phyloP scores from a whole-genome alignment of 2,888 invertebrate species.

The Crocallis elinguaria region DNA sequence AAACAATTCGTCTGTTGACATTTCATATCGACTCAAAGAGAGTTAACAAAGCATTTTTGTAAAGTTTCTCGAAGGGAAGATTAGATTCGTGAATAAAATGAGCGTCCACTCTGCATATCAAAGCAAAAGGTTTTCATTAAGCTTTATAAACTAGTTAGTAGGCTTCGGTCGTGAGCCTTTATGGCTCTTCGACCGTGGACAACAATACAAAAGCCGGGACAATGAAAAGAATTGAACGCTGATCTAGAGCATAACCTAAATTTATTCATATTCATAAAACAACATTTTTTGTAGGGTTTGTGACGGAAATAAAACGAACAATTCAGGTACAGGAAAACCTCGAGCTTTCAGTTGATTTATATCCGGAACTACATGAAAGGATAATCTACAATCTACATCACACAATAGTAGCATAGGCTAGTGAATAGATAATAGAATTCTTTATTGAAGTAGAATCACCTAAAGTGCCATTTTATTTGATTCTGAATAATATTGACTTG shows the following conservation, averaged over 20 bases:
- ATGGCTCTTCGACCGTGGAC: background rate
- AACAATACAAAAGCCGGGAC: slow-evolving; percentile 11
- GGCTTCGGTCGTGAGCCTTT: slow-evolving; percentile 15
- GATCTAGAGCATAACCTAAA: background rate
- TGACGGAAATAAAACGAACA: background rate
- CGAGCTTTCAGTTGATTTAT: background rate
- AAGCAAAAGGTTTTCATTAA: slow-evolving; percentile 47
- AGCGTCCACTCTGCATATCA: slow-evolving; percentile 49
- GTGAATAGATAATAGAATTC: background rate
- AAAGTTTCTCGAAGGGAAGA: slow-evolving; percentile 28
- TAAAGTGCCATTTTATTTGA: too few relatives aligned
- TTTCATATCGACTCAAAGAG: slow-evolving; percentile 29
- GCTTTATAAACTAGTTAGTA: slow-evolving; percentile 29
- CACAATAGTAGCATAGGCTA: background rate
- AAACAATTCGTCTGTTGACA: slow-evolving; percentile 32
- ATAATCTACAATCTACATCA: background rate
- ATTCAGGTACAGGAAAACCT: background rate
- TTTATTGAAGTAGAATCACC: too few relatives aligned
- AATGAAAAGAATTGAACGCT: background rate
- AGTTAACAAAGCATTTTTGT: slow-evolving; percentile 39
- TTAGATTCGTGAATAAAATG: slow-evolving; percentile 46
- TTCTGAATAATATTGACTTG: too few relatives aligned
- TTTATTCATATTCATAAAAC: too few relatives aligned
- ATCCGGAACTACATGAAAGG: background rate
- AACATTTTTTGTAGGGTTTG: slow-evolving; percentile 1